These are phyloP conservation scores for Trachemys scripta DNA, from an alignment of 2,113 vertebrate species.

Conservation along the genomic window DNA sequence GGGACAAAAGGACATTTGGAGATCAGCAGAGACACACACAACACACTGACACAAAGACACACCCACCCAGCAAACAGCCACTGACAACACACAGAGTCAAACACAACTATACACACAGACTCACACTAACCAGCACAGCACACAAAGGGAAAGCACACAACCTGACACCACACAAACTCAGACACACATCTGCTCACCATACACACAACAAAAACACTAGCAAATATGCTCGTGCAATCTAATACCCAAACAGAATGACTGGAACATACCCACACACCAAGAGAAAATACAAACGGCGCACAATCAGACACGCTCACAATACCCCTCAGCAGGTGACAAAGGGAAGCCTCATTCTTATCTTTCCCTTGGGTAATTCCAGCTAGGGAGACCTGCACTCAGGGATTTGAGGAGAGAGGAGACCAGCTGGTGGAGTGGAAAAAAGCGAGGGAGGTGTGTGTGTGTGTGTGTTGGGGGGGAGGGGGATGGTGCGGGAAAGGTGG, in stretches of 20 bases:
- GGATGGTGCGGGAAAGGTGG: constrained; percentile 12
- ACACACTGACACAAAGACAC: constrained; percentile 41
- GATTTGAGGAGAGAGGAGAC: constrained; percentile 24
- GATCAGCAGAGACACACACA: constrained; percentile 29
- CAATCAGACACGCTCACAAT: constrained; percentile 48
- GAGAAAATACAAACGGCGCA: constrained; percentile 42
- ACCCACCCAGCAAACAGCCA: not conserved
- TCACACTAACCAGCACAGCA: not conserved
- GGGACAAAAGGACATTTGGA: not conserved
- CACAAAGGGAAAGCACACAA: not conserved
- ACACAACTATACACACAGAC: not conserved
- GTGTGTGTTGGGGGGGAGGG: constrained; percentile 24
- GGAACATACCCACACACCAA: constrained; percentile 14
- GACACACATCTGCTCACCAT: not conserved
- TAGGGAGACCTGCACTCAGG: not conserved
- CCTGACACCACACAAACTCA: not conserved
- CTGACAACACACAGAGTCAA: not conserved
- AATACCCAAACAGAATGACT: not conserved
- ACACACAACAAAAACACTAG: not conserved
- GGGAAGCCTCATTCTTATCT: constrained; percentile 32
- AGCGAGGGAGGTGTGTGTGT: not conserved
- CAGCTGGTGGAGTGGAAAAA: not conserved
- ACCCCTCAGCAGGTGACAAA: constrained; percentile 33
- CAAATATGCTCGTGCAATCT: not conserved
- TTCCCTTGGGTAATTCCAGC: constrained; percentile 55